Conservation (phyloP, 2,888 invertebrate genomes). For the Thysanoteuthis rhombus region DNA sequence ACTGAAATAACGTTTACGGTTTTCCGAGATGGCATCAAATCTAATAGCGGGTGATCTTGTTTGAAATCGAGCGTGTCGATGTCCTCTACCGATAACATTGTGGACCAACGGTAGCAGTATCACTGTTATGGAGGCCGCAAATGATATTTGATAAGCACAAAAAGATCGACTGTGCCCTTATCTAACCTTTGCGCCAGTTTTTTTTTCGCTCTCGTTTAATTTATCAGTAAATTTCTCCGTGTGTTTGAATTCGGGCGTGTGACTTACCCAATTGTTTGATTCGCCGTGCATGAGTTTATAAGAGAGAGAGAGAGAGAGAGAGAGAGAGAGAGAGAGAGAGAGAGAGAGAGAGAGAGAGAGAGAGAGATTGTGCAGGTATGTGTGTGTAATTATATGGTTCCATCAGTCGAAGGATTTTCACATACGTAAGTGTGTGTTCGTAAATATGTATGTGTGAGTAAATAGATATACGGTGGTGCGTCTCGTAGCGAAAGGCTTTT, state of each 20-base stretch:
- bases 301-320: too few relatives aligned
- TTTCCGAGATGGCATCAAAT: background rate
- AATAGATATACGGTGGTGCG: too few relatives aligned
- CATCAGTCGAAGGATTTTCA: too few relatives aligned
- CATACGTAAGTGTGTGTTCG: too few relatives aligned
- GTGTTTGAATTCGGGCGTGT: background rate
- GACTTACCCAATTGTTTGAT: background rate
- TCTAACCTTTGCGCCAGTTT: background rate
- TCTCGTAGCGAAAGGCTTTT: too few relatives aligned
- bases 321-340: too few relatives aligned
- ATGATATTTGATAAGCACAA: background rate
- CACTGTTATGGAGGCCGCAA: background rate
- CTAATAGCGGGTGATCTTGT: background rate
- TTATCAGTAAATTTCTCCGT: background rate
- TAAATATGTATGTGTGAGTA: too few relatives aligned
- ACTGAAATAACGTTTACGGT: background rate
- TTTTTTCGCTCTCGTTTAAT: background rate
- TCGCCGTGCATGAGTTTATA: background rate
- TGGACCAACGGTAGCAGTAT: background rate
- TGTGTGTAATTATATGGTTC: too few relatives aligned
- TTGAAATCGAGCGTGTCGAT: background rate
- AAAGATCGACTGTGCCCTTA: background rate
- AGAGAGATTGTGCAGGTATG: too few relatives aligned
- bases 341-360: too few relatives aligned
- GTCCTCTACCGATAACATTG: background rate